phyloP scores from a whole-genome alignment of 1,140 invertebrate genomes.

The Hirudo medicinalis region DNA sequence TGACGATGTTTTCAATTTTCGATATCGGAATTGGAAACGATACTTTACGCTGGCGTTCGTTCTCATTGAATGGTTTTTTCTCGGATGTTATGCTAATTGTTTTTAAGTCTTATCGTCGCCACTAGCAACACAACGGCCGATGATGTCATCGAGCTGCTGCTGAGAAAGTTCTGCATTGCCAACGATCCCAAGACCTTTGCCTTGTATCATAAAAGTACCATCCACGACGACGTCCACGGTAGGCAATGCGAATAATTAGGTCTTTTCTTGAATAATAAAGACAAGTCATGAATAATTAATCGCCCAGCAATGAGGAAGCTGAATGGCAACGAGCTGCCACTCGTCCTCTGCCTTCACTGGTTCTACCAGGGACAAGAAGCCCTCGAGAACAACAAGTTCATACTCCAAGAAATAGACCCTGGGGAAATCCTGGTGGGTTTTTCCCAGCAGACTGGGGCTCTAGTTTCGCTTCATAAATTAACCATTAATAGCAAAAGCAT shows the following conservation, averaged over 20 bases:
- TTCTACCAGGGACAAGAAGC: conserved; percentile 20
- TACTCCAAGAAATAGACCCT: conserved; percentile 52
- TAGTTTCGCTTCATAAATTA: not conserved
- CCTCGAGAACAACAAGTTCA: conserved; percentile 41
- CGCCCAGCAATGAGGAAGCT: conserved; percentile 39
- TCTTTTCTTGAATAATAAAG: not conserved
- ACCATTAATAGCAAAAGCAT: not conserved
- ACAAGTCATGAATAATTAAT: not conserved
- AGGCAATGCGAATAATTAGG: not conserved
- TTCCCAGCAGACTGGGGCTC: not conserved
- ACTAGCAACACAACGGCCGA: conserved; percentile 44
- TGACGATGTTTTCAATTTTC: no score
- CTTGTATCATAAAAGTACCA: conserved; percentile 43
- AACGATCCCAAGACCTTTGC: conserved; percentile 52
- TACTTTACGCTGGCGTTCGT: no score
- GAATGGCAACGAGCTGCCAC: conserved; percentile 44
- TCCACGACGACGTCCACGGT: conserved; percentile 1
- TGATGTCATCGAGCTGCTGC: conserved; percentile 46
- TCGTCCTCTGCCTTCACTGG: conserved; percentile 45
- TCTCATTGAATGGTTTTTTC: not conserved
- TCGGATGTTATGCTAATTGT: not conserved
- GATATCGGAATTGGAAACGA: no score
- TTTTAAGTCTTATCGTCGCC: not conserved
- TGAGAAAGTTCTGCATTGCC: conserved; percentile 51
- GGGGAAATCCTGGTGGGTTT: conserved; percentile 48